Conservation (phyloP, 1,140 invertebrate species). For the Manduca sexta region DNA sequence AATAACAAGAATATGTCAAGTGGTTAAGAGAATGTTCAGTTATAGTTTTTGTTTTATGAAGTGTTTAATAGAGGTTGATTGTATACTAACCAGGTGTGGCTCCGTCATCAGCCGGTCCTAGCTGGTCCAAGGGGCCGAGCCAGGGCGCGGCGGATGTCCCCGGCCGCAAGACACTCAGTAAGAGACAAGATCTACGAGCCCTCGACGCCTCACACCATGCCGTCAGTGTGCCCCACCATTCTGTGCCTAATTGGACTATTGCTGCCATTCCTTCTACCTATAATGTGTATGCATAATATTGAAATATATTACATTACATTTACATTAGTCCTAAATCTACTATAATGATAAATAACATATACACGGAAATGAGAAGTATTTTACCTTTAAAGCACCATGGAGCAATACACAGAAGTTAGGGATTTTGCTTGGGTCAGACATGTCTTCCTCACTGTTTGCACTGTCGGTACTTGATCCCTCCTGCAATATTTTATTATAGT, state of each 20-base stretch:
- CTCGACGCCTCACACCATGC: conserved; percentile 92
- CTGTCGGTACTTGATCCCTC: conserved; percentile 77
- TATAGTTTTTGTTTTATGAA: too few species aligned
- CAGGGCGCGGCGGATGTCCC: conserved; percentile 86
- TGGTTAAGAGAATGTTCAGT: too few species aligned
- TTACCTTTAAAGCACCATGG: conserved; percentile 94
- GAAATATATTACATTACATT: too few species aligned
- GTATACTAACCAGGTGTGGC: conserved; percentile 27
- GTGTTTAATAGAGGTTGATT: too few species aligned
- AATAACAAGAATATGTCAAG: too few species aligned
- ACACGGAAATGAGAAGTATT: too few species aligned
- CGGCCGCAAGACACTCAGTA: conserved; percentile 91
- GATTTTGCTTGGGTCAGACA: conserved; percentile 84
- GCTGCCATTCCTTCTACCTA: conserved; percentile 89
- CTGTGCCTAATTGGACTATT: conserved; percentile 83
- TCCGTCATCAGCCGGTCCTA: conserved; percentile 77
- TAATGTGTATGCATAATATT: too few species aligned
- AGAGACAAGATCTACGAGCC: conserved; percentile 96
- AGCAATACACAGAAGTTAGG: conserved; percentile 95
- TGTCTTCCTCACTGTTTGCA: conserved; percentile 75
- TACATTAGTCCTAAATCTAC: too few species aligned
- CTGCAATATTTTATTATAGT: conserved; percentile 20
- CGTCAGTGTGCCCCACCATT: conserved; percentile 96
- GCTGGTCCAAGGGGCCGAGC: conserved; percentile 86
- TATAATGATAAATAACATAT: too few species aligned